Evolutionary conservation across 2,888 invertebrate genomes (phyloP), one percentile per base, ranked within the genome.

Genomic region (Petrolisthes cinctipes): DNA sequence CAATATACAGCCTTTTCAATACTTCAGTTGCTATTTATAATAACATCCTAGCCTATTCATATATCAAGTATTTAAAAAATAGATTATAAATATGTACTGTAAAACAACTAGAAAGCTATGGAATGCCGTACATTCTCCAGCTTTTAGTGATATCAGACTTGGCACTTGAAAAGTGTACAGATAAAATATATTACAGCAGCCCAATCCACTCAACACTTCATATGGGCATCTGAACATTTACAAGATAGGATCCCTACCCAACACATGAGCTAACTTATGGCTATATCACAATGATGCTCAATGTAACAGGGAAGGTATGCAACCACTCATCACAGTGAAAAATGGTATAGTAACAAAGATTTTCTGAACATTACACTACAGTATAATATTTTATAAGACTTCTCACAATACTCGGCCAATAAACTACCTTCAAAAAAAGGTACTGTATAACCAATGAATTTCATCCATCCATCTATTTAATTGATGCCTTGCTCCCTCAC

Each of bases 281-380:
- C 71, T 71, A 71, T 71, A 71, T 71, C 71, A 71, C 71, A 71
- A n/a, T n/a, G 20, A 71, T 71, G 71, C 20, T 71, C 71, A 71
- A 14, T 71, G 71, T n/a, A n/a, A 6, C 20, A n/a, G 20, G 20
- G 14, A n/a, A n/a, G 71, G 20, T 37, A 37, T 37, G 37, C 37
- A 37, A 37, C 37, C 37, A 37, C 37, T 37, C 37, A 37, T 37
- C 37, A 37, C 37, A 37, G 37, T 37, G 37, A 37, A 37, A 37
- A 37, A 37, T 37, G 37, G 37, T 37, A 37, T 37, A 37, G 37
- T 37, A 37, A 37, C 37, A 37, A 37, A 37, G 37, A 37, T 37
- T 37, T 37, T 37, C 37, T 37, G 37, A 37, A 37, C 37, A 37
- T 37, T 37, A 37, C 37, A 37, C 2, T 37, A 37, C 37, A 37